These are phyloP conservation scores for Ptyas mucosa DNA, from an alignment of 2,113 vertebrate genomes.

Conservation along the genomic window DNA sequence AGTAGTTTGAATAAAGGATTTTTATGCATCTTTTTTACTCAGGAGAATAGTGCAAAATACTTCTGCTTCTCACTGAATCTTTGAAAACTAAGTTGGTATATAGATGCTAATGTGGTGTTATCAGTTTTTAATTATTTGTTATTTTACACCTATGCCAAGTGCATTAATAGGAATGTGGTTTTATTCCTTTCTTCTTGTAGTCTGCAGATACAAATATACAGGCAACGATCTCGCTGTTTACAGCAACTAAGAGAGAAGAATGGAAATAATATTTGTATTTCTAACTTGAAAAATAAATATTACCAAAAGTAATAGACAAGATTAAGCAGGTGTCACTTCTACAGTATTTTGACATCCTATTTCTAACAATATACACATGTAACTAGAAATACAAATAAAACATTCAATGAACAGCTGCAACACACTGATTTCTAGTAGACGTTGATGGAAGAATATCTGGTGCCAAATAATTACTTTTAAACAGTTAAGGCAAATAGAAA, in stretches of 20 bases:
- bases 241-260: background rate
- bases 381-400: background rate
- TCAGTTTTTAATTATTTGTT: background rate
- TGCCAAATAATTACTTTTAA: background rate
- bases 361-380: background rate
- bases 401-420: background rate
- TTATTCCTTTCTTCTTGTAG: background rate
- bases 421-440: background rate
- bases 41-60: background rate
- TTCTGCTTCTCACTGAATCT: background rate
- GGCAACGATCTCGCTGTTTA: background rate
- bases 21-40: conserved; percentile 26
- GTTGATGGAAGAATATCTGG: background rate
- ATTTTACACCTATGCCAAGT: background rate
- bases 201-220: background rate
- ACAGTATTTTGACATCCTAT: background rate
- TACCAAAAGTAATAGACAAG: background rate
- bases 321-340: background rate
- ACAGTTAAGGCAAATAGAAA: background rate
- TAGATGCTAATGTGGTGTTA: background rate
- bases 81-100: conserved; percentile 14
- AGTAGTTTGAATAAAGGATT: background rate
- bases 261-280: background rate
- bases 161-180: background rate
- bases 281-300: conserved; percentile 1